Evolutionary conservation across 2,797 vertebrate genomes (phyloP).

Genomic region (Choloepus didactylus): DNA sequence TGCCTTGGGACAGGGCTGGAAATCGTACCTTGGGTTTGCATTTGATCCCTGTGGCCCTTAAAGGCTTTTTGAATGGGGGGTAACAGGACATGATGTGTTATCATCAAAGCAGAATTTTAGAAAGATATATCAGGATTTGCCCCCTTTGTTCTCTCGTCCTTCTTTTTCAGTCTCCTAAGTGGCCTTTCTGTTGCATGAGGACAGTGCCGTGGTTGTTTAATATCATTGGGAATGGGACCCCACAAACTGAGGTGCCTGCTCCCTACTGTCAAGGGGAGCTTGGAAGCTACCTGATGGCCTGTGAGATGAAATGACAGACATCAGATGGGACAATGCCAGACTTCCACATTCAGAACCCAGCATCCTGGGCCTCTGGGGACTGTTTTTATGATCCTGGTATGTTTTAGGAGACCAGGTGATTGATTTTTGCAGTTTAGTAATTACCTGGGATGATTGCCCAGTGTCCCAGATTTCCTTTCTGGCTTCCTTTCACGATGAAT

Average conservation of each 20-base stretch:
- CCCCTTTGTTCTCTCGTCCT: background rate
- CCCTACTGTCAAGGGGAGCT: background rate
- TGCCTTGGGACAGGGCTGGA: background rate
- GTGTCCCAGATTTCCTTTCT: background rate
- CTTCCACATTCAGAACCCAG: background rate
- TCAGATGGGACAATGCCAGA: background rate
- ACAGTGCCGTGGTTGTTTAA: background rate
- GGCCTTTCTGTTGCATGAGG: background rate
- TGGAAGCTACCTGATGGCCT: background rate
- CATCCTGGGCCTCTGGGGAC: background rate
- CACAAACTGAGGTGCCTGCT: background rate
- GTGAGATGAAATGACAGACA: background rate
- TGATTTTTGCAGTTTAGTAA: conserved; percentile 26
- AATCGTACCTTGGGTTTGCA: background rate
- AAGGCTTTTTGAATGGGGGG: background rate
- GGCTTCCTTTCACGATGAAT: background rate
- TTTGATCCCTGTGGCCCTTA: background rate
- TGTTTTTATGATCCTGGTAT: conserved; percentile 5
- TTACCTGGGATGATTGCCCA: background rate
- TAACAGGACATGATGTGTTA: accelerated
- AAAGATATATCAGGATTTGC: background rate
- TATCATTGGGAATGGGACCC: background rate
- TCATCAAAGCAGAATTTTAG: background rate
- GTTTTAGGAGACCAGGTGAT: conserved; percentile 44
- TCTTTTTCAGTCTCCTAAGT: background rate